phyloP scores from a whole-genome alignment of 2,888 invertebrate species.

The Sesia apiformis region DNA sequence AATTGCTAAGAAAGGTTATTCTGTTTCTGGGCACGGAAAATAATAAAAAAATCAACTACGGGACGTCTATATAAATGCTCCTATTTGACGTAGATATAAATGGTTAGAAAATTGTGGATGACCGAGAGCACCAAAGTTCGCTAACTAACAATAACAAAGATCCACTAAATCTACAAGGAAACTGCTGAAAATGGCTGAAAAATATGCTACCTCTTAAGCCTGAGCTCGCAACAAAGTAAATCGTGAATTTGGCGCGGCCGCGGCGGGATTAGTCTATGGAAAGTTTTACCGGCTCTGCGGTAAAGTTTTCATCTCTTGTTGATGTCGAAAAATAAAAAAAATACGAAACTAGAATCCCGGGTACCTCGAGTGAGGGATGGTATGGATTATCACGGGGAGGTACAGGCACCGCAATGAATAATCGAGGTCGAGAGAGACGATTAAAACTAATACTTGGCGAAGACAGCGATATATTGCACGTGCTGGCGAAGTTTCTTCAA shows the following conservation, averaged over 20 bases:
- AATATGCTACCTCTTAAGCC: conserved; percentile 60
- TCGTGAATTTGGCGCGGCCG: conserved; percentile 59
- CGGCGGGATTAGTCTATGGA: conserved; percentile 59
- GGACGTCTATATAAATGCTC: too few relatives aligned
- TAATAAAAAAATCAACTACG: too few relatives aligned
- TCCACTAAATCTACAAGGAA: conserved; percentile 48
- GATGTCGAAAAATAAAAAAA: conserved; percentile 50
- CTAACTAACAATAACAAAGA: conserved; percentile 51
- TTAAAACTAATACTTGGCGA: conserved; percentile 36
- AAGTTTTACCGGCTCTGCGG: conserved; percentile 40
- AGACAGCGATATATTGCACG: conserved; percentile 20
- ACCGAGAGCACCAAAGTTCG: too few relatives aligned
- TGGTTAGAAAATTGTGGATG: too few relatives aligned
- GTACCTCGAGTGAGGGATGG: conserved; percentile 24
- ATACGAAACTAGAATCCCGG: conserved; percentile 31
- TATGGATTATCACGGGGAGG: conserved; percentile 26
- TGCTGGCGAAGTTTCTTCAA: neutral
- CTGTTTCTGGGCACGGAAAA: too few relatives aligned
- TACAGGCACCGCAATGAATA: conserved; percentile 39
- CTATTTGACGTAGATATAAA: too few relatives aligned
- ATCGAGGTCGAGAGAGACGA: conserved; percentile 29
- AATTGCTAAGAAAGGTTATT: too few relatives aligned
- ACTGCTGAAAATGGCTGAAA: conserved; percentile 51
- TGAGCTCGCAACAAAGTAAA: conserved; percentile 59
- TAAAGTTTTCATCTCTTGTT: conserved; percentile 64